Conservation (phyloP, 2,888 invertebrate genomes). For the Drosophila birchii region DNA sequence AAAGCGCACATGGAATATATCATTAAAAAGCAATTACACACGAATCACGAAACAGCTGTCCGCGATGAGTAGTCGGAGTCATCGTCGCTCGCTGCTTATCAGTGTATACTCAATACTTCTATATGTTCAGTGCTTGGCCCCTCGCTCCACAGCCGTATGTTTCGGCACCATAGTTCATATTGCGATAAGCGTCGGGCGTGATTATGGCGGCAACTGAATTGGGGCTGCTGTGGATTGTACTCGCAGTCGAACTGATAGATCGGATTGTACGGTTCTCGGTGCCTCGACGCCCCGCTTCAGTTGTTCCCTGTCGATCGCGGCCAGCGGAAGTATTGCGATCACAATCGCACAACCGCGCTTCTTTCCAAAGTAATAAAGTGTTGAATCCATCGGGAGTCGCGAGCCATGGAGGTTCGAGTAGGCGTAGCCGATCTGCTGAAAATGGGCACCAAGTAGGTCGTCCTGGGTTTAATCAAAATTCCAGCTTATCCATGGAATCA, state of each 20-base stretch:
- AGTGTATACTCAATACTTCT: constrained; percentile 18
- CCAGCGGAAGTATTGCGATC: constrained; percentile 55
- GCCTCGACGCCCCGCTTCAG: constrained; percentile 32
- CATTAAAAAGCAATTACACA: constrained; percentile 38
- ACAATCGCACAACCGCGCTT: not conserved
- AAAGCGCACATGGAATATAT: not conserved
- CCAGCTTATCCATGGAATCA: not conserved
- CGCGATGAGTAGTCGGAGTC: not conserved
- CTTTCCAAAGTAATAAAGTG: not conserved
- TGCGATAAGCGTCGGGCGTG: constrained; percentile 35
- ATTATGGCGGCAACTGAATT: constrained; percentile 36
- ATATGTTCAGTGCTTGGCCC: not conserved
- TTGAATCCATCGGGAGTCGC: constrained; percentile 2
- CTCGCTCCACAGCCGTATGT: constrained; percentile 12
- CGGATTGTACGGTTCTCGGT: constrained; percentile 13
- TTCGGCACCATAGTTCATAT: constrained; percentile 17
- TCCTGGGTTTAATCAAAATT: too few relatives aligned
- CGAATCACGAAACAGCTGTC: constrained; percentile 29
- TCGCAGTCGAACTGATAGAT: constrained; percentile 29
- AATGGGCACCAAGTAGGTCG: constrained; percentile 63
- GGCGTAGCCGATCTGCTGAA: constrained; percentile 57
- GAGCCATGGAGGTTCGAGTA: constrained; percentile 57
- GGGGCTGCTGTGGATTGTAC: constrained; percentile 38
- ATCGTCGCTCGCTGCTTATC: constrained; percentile 29
- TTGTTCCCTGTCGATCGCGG: constrained; percentile 59